These are phyloP conservation scores for Polia nebulosa DNA, from an alignment of 2,888 invertebrate species.

Conservation along the genomic window DNA sequence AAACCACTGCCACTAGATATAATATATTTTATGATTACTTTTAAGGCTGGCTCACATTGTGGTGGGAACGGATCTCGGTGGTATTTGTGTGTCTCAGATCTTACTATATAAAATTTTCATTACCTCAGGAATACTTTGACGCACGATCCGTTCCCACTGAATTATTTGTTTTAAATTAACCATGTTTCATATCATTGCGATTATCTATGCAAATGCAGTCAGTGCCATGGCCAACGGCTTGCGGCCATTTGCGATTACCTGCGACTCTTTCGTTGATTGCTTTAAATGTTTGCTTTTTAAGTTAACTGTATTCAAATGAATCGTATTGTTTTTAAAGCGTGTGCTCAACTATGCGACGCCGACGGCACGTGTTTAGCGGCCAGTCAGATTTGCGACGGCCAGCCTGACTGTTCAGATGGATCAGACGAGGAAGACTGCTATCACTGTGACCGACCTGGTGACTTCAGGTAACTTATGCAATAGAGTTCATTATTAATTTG, in stretches of 20 bases:
- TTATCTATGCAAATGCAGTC: constrained; percentile 16
- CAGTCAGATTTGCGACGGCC: constrained; percentile 91
- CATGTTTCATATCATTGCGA: constrained; percentile 24
- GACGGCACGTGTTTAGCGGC: constrained; percentile 91
- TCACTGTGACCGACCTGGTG: constrained; percentile 78
- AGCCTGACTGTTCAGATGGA: constrained; percentile 91
- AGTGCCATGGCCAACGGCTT: constrained; percentile 41
- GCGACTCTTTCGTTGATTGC: constrained; percentile 8
- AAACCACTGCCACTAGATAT: neutral
- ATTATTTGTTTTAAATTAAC: neutral
- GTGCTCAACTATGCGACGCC: constrained; percentile 85
- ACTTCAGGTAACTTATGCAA: constrained; percentile 83
- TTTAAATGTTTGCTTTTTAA: constrained; percentile 47
- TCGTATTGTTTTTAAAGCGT: constrained; percentile 82
- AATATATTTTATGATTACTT: neutral
- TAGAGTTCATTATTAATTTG: constrained; percentile 20
- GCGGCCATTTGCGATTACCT: constrained; percentile 42
- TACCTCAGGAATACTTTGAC: neutral
- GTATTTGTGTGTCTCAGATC: neutral
- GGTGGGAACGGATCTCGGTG: constrained; percentile 16
- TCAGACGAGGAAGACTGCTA: constrained; percentile 89
- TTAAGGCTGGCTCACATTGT: constrained; percentile 36
- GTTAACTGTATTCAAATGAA: constrained; percentile 52
- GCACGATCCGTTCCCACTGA: constrained; percentile 8
- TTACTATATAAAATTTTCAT: neutral